Base-by-base conservation (phyloP, 2,113 vertebrate species). In the Regulus satrapa region DNA sequence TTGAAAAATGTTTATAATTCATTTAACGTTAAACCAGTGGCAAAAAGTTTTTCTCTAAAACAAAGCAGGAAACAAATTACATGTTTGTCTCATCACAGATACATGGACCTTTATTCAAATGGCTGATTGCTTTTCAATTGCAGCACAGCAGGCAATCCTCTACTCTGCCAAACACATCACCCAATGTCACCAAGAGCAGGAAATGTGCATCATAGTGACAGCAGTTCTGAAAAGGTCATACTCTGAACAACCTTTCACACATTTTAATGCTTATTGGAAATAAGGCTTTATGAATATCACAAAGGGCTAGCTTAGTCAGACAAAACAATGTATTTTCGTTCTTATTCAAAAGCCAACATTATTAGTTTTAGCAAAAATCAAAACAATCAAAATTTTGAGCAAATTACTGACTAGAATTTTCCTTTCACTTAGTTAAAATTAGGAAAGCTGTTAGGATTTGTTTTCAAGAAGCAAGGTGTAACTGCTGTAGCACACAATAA, bases 151-250 rank as follows among this genome's bases (percentile, higher is more conserved):
- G 69, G 77, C 62, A 73, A 64, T 52, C 43, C 54, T 79, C 66
- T 54, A 0, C 56, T 88, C 94, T 88, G 78, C 71, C 71, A 77
- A 54, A 84, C 24, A 32, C 13, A 62, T 58, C 73, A 73, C 29
- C 58, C 77, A 26, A 0, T 79, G 69, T 76, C 89, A 96, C 49
- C 24, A 62, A 69, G 38, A 88, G 51, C 59, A 94, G 67, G 85
- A 95, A 83, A 79, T 3, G 29, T 54, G 67, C 59, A 92, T 88
- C 59, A 51, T 5, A 63, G 41, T 0, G 0, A 83, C 71, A 55
- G 85, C 51, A 67, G 26, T 72, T 93, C 92, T 94, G 81, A 80
- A 94, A 96, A 97, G 81, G 93, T 95, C 89, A 69, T 38, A 25
- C 17, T 76, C 41, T 36, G 54, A 94, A 91, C 40, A 85, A 77